Base-by-base conservation (phyloP, 2,113 vertebrate genomes). In the Calypte anna region DNA sequence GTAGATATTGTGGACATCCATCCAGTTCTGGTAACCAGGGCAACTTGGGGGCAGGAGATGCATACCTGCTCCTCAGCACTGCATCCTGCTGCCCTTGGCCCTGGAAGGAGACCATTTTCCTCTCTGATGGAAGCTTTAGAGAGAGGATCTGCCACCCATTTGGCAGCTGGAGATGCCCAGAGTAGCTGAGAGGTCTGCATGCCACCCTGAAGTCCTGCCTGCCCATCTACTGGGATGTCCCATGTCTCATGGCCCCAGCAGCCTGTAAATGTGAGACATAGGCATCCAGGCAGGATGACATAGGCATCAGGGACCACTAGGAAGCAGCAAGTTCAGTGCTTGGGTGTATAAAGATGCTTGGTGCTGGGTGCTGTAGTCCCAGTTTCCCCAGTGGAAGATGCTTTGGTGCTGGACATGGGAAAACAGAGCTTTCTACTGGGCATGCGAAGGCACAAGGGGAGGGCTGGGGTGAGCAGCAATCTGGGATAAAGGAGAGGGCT, bases 401-500 rank as follows among this genome's bases (percentile, higher is more conserved):
- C 4, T 6, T 12, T 82, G 55, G 16, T 2, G 1, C 64, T 81
- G 61, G 33, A 24, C 0, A 0, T 36, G 22, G 28, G 33, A 1
- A 1, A 85, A 31, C 21, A 33, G n/a, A 21, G 67, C 15, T 82
- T 58, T 89, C 38, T 33, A 20, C 28, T 3, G 7, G 28, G 59
- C 28, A 28, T 43, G n/a, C 12, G 59, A 57, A 62, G 55, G 54
- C 73, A 17, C 16, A 58, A 79, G 58, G 73, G 51, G 28, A 83
- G 16, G 62, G 46, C 69, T 46, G 44, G 73, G 25, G 27, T 44
- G 67, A 57, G 14, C 64, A 75, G 83, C 55, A 75, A 73, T 90
- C 64, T 89, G 91, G 78, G 82, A 85, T 86, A 82, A 91, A 85
- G 82, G 72, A 94, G 76, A 88, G 82, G 68, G 23, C 54, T 83